Evolutionary conservation across 2,888 invertebrate genomes (phyloP).

Genomic region (Iselma pallidipennis): DNA sequence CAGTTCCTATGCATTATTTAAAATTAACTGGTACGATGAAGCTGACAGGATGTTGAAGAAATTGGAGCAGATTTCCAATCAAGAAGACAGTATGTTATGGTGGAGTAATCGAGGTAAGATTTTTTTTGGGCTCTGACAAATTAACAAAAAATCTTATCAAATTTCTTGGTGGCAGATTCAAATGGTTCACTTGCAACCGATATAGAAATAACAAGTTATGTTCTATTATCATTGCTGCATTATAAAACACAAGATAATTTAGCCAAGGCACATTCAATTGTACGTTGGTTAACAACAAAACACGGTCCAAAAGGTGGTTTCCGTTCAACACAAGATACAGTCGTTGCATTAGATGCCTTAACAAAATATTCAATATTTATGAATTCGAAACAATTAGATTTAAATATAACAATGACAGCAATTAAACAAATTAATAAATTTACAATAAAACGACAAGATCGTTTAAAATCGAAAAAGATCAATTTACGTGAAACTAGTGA

Average conservation of each 20-base stretch:
- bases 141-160: background rate
- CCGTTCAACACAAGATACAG: slow-evolving; percentile 71
- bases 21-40: slow-evolving; percentile 55
- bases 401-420: slow-evolving; percentile 56
- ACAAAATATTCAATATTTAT: slow-evolving; percentile 60
- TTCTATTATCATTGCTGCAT: slow-evolving; percentile 62
- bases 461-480: slow-evolving; percentile 57
- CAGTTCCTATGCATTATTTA: slow-evolving; percentile 59
- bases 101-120: slow-evolving; percentile 57
- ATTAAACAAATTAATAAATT: slow-evolving; percentile 54
- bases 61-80: slow-evolving; percentile 54
- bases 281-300: slow-evolving; percentile 74
- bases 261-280: slow-evolving; percentile 63
- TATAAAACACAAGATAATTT: slow-evolving; percentile 59
- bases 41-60: slow-evolving; percentile 54
- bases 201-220: slow-evolving; percentile 72
- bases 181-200: slow-evolving; percentile 58
- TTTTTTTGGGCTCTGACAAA: no score
- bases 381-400: slow-evolving; percentile 53
- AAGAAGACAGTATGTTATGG: slow-evolving; percentile 57
- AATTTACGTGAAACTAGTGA: slow-evolving; percentile 54
- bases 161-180: slow-evolving; percentile 7
- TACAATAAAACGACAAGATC: slow-evolving; percentile 56
- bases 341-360: slow-evolving; percentile 64
- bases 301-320: slow-evolving; percentile 73